phyloP scores from a whole-genome alignment of 2,797 vertebrate species.

The Molothrus ater region DNA sequence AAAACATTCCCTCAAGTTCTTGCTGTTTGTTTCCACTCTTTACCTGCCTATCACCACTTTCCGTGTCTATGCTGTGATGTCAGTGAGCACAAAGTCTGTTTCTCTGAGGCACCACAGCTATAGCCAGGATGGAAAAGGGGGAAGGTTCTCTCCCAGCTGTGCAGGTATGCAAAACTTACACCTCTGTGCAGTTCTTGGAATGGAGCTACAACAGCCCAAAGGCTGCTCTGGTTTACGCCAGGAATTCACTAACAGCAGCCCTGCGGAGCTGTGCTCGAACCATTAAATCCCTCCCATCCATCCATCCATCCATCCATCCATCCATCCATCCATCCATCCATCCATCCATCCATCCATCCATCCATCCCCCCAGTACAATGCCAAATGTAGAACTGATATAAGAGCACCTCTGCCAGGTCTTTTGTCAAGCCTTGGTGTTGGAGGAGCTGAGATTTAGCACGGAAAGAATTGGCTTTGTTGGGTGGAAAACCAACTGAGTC shows the following conservation, averaged over 20 bases:
- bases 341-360: background rate
- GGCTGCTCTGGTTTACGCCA: background rate
- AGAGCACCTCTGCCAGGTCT: background rate
- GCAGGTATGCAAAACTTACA: rapidly evolving
- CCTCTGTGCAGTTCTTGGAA: background rate
- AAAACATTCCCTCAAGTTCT: background rate
- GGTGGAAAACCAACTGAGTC: background rate
- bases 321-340: background rate
- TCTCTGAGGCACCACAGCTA: background rate
- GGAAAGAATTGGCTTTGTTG: background rate
- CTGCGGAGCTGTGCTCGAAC: background rate
- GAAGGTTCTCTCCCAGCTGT: background rate
- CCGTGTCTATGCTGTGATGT: background rate
- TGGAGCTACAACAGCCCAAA: background rate
- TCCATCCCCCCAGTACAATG: background rate
- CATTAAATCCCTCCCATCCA: background rate
- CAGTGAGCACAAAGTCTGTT: background rate
- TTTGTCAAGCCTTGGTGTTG: background rate
- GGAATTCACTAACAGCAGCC: background rate
- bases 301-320: background rate
- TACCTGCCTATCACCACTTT: background rate
- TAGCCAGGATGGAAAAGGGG: background rate
- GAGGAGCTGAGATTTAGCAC: background rate
- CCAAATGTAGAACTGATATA: background rate
- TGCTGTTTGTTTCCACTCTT: background rate